Evolutionary conservation across 2,797 vertebrate genomes (phyloP).

Genomic region (Octomys mimax): DNA sequence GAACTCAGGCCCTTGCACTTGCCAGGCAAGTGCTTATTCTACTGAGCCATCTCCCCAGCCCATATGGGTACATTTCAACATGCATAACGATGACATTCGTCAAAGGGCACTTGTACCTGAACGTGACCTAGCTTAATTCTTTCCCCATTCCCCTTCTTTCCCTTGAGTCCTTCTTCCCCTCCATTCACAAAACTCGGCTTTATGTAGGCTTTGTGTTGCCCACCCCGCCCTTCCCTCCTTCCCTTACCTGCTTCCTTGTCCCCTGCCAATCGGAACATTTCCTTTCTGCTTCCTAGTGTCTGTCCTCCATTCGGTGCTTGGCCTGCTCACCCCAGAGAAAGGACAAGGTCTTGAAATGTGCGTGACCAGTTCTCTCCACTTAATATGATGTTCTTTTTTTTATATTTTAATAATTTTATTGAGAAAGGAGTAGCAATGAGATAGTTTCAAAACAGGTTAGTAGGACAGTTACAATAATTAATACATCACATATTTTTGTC

Average conservation of each 20-base stretch:
- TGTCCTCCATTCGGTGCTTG: not conserved
- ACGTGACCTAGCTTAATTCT: not conserved
- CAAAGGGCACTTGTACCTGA: not conserved
- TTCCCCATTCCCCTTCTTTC: not conserved
- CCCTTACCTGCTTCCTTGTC: not conserved
- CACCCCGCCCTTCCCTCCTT: not conserved
- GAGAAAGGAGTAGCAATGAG: too few species aligned
- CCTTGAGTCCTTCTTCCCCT: not conserved
- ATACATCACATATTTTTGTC: too few species aligned
- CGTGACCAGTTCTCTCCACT: not conserved
- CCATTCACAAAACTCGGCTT: not conserved
- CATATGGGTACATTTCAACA: not conserved
- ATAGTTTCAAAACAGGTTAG: too few species aligned
- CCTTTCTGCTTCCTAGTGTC: not conserved
- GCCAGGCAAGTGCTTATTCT: too few species aligned
- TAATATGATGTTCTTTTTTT: not conserved
- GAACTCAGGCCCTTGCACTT: too few species aligned
- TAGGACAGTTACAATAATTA: too few species aligned
- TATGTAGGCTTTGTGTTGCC: not conserved
- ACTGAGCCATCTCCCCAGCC: too few species aligned
- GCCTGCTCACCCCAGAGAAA: not conserved
- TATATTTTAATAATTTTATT: too few species aligned
- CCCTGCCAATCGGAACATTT: not conserved
- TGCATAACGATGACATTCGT: not conserved
- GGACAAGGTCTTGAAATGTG: not conserved